These are phyloP conservation scores for Liodrosophila aerea DNA, from an alignment of 2,888 invertebrate species.

Conservation along the genomic window DNA sequence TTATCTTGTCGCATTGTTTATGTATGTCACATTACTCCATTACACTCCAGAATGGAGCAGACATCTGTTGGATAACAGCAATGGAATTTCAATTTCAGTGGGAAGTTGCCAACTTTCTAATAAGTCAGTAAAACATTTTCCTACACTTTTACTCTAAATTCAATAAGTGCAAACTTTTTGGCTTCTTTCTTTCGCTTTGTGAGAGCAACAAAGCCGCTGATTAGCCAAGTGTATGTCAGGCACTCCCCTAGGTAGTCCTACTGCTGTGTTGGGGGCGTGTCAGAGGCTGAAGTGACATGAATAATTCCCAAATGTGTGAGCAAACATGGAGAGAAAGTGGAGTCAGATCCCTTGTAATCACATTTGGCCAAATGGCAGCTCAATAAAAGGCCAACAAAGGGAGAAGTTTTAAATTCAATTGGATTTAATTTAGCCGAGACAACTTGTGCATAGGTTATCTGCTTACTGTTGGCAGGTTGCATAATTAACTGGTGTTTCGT, in stretches of 20 bases:
- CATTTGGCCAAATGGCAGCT: constrained; percentile 63
- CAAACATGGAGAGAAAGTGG: not conserved
- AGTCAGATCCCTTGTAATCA: constrained; percentile 64
- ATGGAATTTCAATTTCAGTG: constrained; percentile 44
- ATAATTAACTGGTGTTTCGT: constrained; percentile 42
- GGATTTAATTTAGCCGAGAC: constrained; percentile 59
- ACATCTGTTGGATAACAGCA: constrained; percentile 7
- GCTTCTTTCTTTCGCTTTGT: constrained; percentile 23
- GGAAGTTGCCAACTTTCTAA: constrained; percentile 42
- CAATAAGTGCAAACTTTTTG: constrained; percentile 57
- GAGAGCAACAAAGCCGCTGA: constrained; percentile 62
- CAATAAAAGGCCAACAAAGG: constrained; percentile 45
- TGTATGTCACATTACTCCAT: constrained; percentile 21
- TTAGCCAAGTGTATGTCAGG: constrained; percentile 50
- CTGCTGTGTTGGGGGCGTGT: constrained; percentile 11
- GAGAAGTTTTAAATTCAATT: constrained; percentile 69
- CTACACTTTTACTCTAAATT: constrained; percentile 55
- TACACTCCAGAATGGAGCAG: too few species aligned
- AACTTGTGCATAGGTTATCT: constrained; percentile 23
- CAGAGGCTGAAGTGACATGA: constrained; percentile 56
- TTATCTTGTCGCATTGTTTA: constrained; percentile 28
- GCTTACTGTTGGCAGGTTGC: constrained; percentile 19
- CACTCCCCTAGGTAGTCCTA: constrained; percentile 1
- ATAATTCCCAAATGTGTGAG: constrained; percentile 61
- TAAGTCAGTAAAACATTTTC: constrained; percentile 57